A percentile compares a stretch with the other conserved stretches of the same genome.
Conservation (phyloP, 2,888 invertebrate species). For the Pachliopta kotzebuea region DNA sequence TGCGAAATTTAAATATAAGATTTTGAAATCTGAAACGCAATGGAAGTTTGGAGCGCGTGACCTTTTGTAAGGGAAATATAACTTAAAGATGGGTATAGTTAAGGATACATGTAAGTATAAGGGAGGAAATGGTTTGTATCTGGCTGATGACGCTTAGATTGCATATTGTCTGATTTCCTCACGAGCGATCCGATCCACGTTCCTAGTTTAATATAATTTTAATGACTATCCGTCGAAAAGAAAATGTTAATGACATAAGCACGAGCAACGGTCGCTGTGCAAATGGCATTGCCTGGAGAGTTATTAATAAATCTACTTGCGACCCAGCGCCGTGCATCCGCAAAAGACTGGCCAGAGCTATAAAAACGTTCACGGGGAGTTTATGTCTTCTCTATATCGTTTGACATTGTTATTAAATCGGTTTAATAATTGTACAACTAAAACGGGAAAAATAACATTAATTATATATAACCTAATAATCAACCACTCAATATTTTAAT, state of each 20-base stretch:
- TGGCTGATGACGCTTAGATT: background rate
- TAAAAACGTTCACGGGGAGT: constrained; percentile 21
- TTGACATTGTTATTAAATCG: constrained; percentile 5
- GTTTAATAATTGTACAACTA: background rate
- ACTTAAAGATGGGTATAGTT: too few species aligned
- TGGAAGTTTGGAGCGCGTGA: too few species aligned
- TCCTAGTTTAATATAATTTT: constrained; percentile 46
- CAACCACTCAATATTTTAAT: too few species aligned
- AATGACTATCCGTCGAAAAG: constrained; percentile 43
- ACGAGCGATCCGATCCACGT: background rate
- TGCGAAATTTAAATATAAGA: too few species aligned
- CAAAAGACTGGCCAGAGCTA: constrained; percentile 2
- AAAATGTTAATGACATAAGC: constrained; percentile 50
- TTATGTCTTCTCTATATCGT: constrained; percentile 11
- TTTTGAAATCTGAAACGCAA: too few species aligned
- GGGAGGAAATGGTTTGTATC: background rate
- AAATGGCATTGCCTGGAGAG: constrained; percentile 21
- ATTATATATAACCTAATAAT: too few species aligned
- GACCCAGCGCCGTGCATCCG: constrained; percentile 23
- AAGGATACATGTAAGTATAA: background rate
- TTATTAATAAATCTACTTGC: constrained; percentile 23
- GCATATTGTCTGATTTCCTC: background rate
- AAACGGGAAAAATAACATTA: too few species aligned
- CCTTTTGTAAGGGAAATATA: too few species aligned
- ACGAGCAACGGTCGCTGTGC: constrained; percentile 33